Base-by-base conservation (phyloP, 1,140 invertebrate genomes). In the Venustaconcha ellipsiformis region DNA sequence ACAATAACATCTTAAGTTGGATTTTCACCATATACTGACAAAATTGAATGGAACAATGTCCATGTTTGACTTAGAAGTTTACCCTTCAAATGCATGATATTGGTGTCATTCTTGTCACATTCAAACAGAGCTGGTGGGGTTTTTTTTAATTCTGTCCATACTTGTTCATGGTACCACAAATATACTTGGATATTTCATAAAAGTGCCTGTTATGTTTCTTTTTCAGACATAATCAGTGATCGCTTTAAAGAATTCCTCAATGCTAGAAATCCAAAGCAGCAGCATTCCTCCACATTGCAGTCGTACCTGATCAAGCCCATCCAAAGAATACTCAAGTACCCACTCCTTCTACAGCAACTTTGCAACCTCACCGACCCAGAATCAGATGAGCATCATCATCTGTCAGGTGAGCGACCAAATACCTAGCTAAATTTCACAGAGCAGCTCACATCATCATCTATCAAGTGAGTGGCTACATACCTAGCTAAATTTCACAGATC, bases 281-380 rank as follows among this genome's bases (percentile, higher is more conserved):
- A 99, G 91, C 97, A 99, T 91, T 97, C 96, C 68, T 96, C 96
- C 82, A 98, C 97, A 18, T 91, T 99, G 84, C 97, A 99, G 90
- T 99, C 97, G 59, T 99, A 98, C 92, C 93, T 99, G 90, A 99
- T 99, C 87, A 99, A 99, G 91, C 98, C 98, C 66, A 99, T 99
- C 90, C 98, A 99, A 91, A 93, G 98, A 91, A 98, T 99, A 90
- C 93, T 99, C 72, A 99, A 99, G 89, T 99, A 99, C 92, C 98
- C 98, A 3, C 90, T 99, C 76, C 92, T 99, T 59, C 92, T 99
- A 74, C 96, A 98, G 91, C 97, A 99, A 91, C 92, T 99, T 87
- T 93, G 95, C 86, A 96, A 97, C 91, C 93, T 99, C 78, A 98
- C 97, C 65, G 95, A 97, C 88, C 93, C 95, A 63, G 94, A 95